phyloP scores from a whole-genome alignment of 2,888 invertebrate genomes.

The Machimus atricapillus region DNA sequence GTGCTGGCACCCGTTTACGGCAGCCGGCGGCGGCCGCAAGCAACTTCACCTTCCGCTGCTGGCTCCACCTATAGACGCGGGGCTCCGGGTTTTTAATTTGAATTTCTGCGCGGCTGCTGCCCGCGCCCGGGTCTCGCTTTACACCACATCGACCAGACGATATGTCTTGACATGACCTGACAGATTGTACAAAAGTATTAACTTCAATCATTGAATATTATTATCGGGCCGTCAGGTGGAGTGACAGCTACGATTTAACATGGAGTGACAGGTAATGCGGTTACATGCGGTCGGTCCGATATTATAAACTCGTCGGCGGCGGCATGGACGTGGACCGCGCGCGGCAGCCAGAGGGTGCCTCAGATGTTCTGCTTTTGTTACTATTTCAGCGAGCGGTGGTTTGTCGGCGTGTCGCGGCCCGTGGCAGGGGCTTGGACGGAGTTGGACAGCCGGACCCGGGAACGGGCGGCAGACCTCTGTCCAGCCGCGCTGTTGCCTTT shows the following conservation, averaged over 20 bases:
- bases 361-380: conserved; percentile 31
- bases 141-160: conserved; percentile 33
- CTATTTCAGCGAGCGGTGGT: background rate
- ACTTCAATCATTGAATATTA: conserved; percentile 53
- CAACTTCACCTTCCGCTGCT: background rate
- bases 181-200: conserved; percentile 53
- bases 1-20: conserved; percentile 27
- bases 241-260: conserved; percentile 52
- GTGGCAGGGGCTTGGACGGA: background rate
- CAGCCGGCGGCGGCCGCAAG: too few relatives aligned
- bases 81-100: conserved; percentile 16
- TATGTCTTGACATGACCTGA: conserved; percentile 51
- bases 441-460: background rate
- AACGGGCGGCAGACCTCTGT: background rate
- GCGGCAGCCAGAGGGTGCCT: background rate
- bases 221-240: conserved; percentile 52
- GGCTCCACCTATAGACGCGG: background rate
- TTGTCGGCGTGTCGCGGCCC: background rate
- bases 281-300: conserved; percentile 37
- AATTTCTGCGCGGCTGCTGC: background rate
- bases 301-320: background rate
- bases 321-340: background rate
- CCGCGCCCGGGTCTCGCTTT: background rate
- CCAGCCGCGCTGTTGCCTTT: background rate
- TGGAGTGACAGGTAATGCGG: conserved; percentile 51